phyloP scores from a whole-genome alignment of 2,888 invertebrate species.

The Rhaphigaster nebulosa region DNA sequence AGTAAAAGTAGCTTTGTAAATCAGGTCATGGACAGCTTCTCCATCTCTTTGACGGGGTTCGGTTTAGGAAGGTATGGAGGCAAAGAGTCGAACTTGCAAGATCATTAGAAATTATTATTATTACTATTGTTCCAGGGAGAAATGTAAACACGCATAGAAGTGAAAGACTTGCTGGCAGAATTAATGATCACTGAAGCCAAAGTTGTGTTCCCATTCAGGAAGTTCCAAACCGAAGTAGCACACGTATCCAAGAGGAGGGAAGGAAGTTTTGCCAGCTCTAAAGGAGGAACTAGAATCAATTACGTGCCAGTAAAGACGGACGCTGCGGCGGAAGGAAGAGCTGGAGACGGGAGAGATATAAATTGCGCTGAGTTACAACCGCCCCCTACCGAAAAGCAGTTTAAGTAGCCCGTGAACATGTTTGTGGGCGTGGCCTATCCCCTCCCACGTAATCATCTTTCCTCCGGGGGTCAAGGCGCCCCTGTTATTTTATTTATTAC shows the following conservation, averaged over 20 bases:
- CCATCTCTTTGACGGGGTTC: too few relatives aligned
- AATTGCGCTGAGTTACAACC: not conserved
- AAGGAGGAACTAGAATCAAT: constrained; percentile 25
- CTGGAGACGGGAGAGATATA: constrained; percentile 15
- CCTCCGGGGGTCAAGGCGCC: constrained; percentile 15
- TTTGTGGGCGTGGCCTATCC: constrained; percentile 28
- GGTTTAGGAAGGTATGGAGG: too few relatives aligned
- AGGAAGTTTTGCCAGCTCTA: not conserved
- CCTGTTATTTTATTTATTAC: constrained; percentile 59
- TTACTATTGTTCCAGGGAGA: not conserved
- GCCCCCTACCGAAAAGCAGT: constrained; percentile 14
- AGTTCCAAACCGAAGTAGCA: not conserved
- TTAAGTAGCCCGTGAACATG: constrained; percentile 16
- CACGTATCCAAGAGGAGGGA: not conserved
- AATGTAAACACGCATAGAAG: not conserved
- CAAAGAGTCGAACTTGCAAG: too few relatives aligned
- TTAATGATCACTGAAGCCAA: not conserved
- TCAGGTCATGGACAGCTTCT: too few relatives aligned
- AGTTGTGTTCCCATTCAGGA: not conserved
- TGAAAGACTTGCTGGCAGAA: not conserved
- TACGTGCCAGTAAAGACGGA: not conserved
- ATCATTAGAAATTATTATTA: too few relatives aligned
- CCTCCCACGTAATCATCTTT: constrained; percentile 46
- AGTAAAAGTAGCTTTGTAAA: too few relatives aligned
- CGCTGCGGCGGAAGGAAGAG: constrained; percentile 8